phyloP scores from a whole-genome alignment of 2,113 vertebrate genomes.

The Nyctibius bracteatus region DNA sequence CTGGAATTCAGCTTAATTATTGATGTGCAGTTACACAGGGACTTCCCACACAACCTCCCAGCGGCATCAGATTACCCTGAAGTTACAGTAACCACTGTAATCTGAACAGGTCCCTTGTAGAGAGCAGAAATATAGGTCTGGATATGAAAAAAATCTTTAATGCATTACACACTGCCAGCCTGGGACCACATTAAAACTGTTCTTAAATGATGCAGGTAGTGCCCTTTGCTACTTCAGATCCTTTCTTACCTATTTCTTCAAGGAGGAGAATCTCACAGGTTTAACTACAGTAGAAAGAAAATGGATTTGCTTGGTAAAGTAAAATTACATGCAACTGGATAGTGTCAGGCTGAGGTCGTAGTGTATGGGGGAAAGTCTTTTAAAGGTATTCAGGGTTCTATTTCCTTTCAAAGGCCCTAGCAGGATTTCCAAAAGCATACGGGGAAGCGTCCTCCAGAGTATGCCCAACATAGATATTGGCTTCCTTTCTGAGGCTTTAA shows the following conservation, averaged over 20 bases:
- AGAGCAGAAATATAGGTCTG: background rate
- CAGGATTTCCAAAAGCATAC: background rate
- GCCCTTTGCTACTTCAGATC: background rate
- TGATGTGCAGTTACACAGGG: slow-evolving; percentile 17
- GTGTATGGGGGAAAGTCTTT: background rate
- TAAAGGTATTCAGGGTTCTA: background rate
- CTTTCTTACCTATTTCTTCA: background rate
- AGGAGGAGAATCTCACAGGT: background rate
- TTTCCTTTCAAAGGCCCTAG: background rate
- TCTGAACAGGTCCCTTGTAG: background rate
- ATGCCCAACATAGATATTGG: background rate
- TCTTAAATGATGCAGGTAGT: background rate
- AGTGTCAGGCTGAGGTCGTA: background rate
- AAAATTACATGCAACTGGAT: background rate
- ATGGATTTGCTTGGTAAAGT: background rate
- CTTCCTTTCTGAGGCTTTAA: background rate
- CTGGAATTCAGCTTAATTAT: slow-evolving; percentile 33
- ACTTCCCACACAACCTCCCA: background rate
- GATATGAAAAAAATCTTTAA: slow-evolving; percentile 1
- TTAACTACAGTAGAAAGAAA: background rate
- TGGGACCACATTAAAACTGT: background rate
- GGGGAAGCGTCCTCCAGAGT: background rate
- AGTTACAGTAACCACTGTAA: background rate
- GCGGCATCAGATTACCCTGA: background rate
- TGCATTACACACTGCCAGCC: background rate